Base-by-base conservation (phyloP, 2,797 vertebrate genomes). In the Hoplostethus atlanticus region DNA sequence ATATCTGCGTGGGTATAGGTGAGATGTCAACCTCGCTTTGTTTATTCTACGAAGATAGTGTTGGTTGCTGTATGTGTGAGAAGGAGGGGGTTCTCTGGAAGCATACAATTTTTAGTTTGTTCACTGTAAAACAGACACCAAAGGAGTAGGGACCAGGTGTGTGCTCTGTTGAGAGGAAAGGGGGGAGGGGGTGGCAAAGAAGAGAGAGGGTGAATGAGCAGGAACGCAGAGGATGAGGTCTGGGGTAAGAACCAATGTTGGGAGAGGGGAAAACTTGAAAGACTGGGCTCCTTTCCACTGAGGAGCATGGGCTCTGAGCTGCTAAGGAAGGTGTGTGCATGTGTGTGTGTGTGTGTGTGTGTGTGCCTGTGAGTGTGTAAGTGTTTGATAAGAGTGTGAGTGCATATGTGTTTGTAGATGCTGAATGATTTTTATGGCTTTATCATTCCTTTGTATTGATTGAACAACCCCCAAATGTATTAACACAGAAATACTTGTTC, bases 291-390 rank as follows among this genome's bases (percentile, higher is more conserved):
- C 80, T 78, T 63, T 65, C 28, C 10, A 59, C 40, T n/a, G 40
- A 40, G 74, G 81, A 74, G 74, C 67, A 77, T 68, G 53, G 82
- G 56, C 76, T 86, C 76, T 82, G 80, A 81, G 87, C 83, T 88
- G 86, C 86, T 88, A 82, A 81, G 54, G 38, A 69, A 58, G 58
- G 36, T 62, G 38, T 68, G 12, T 70, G 51, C 73, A 36, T 61
- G 48, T 65, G 50, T 31, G 59, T 40, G 16, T 62, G 34, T 55
- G 55, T 62, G 55, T 42, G 67, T 65, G 55, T 59, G 46, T 50
- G 30, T 50, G 36, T 55, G 21, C 21, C 21, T 21, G 21, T 21
- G 21, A 21, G 21, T 21, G 21, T 21, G 55, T 44, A 60, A 61
- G 25, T 61, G 47, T 58, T 34, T 56, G 11, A 12, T 38, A 13